Percentiles rank a stretch among this genome's conserved stretches.
phyloP scores from a whole-genome alignment of 2,797 vertebrate genomes.

The Agapornis canus region DNA sequence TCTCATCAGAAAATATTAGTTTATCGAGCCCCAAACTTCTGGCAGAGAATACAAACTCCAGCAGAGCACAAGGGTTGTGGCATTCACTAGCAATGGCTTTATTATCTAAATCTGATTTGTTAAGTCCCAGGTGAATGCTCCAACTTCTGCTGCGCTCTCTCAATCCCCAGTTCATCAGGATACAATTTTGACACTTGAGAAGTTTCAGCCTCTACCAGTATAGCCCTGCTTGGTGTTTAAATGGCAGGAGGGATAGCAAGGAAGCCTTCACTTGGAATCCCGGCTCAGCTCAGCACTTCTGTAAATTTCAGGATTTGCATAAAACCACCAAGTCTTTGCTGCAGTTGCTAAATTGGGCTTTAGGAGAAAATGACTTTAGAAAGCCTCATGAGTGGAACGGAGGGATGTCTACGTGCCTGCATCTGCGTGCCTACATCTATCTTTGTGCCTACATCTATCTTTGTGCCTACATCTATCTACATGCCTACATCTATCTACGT shows the following conservation, averaged over 20 bases:
- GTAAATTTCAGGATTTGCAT: slow-evolving; percentile 41
- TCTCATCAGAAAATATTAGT: neutral
- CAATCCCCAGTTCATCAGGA: neutral
- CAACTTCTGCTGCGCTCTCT: neutral
- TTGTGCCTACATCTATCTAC: neutral
- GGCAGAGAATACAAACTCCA: neutral
- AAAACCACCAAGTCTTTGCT: slow-evolving; percentile 7
- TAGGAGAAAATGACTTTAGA: neutral
- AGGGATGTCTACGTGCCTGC: neutral
- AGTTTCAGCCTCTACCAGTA: neutral
- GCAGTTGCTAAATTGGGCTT: neutral
- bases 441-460: neutral
- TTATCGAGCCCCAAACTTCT: neutral
- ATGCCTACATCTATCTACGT: neutral
- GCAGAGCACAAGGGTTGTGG: neutral
- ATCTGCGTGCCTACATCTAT: neutral
- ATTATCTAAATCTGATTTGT: neutral
- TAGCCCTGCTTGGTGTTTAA: neutral
- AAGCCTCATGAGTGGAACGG: neutral
- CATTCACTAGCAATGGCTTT: neutral
- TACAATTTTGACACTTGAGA: slow-evolving; percentile 1
- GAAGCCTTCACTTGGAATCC: slow-evolving; percentile 10
- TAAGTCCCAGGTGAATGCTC: neutral
- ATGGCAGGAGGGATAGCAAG: slow-evolving; percentile 5
- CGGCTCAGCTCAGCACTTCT: slow-evolving; percentile 15